phyloP scores from a whole-genome alignment of 2,113 vertebrate species.

The Callithrix jacchus region DNA sequence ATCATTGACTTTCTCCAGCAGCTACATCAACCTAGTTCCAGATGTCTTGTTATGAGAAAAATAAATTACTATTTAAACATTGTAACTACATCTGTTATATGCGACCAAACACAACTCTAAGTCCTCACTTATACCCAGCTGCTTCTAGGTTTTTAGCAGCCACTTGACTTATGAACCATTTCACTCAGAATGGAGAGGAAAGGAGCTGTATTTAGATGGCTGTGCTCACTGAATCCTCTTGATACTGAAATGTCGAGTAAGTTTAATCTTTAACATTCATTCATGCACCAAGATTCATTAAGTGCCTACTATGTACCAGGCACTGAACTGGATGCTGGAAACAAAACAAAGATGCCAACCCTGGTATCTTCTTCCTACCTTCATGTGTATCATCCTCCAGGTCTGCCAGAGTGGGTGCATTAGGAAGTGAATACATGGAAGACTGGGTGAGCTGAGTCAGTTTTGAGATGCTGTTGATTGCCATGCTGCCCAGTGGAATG shows the following conservation, averaged over 20 bases:
- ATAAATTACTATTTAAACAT: not conserved
- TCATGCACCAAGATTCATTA: not conserved
- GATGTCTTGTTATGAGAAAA: constrained; percentile 30
- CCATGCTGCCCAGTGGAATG: constrained; percentile 93
- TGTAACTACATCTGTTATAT: not conserved
- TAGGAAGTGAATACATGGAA: constrained; percentile 90
- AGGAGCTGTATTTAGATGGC: not conserved
- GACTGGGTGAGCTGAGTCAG: constrained; percentile 89
- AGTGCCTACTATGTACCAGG: not conserved
- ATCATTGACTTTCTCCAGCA: not conserved
- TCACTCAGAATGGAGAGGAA: constrained; percentile 1
- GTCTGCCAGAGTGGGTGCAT: constrained; percentile 91
- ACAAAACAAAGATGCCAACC: not conserved
- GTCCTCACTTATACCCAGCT: not conserved
- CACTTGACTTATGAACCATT: not conserved
- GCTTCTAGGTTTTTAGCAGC: not conserved
- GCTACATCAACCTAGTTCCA: not conserved
- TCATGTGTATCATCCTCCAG: constrained; percentile 90
- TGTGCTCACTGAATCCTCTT: not conserved
- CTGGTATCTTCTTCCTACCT: constrained; percentile 67
- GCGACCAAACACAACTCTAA: constrained; percentile 6
- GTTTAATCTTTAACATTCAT: not conserved
- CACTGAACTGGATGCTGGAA: not conserved
- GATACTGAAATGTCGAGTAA: not conserved
- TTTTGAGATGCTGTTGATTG: constrained; percentile 89